Base-by-base conservation (phyloP, 1,140 invertebrate species). In the Drosophila burlai region DNA sequence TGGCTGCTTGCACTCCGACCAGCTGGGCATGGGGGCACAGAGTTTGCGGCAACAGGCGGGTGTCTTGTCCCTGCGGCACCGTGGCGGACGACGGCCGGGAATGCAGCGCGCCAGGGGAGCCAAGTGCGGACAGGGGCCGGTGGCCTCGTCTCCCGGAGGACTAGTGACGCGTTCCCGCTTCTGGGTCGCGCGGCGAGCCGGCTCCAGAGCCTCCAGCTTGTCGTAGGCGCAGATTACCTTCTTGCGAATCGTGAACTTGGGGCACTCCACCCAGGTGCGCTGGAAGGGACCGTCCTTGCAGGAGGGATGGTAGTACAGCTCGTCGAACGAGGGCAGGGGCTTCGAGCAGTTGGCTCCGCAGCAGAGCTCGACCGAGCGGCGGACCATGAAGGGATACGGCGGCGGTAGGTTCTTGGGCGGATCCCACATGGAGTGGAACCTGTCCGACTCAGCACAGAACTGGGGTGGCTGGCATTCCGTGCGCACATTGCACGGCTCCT, bases 231-330 rank as follows among this genome's bases (percentile, higher is more conserved):
- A 83, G 21, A 63, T 60, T 1, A 45, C 58, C 21, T 61, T 64
- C 43, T 36, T 40, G 18, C 58, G 74, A 4, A 69, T 26, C 16
- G 67, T 43, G 8, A 47, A 67, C 45, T 77, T 24, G 3, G 80
- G 80, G 9, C 80, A 83, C 18, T 83, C 78, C 26, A 67, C 45
- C 80, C 80, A 83, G 18, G 75, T 76, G 40, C 67, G 67, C 55
- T 77, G 78, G 26, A 46, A 83, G 26, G 43, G n/a, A 7, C 47
- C 34, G 1, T 21, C 10, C 38, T 81, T 81, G 63, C 64, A 71
- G 1, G 78, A 66, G 10, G 72, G 78, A 7, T 24, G 45, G 26
- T 81, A 83, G 29, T 61, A 81, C 10, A 83, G 9, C 36, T 73
- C 59, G 62, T 83, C 80, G 49, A 81, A 83, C 11, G 67, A 80